Evolutionary conservation across 37 sponge, comb jelly and placozoan genomes (phyloP), one percentile per base, ranked within the genome.

Genomic region (Beroe forskalii): DNA sequence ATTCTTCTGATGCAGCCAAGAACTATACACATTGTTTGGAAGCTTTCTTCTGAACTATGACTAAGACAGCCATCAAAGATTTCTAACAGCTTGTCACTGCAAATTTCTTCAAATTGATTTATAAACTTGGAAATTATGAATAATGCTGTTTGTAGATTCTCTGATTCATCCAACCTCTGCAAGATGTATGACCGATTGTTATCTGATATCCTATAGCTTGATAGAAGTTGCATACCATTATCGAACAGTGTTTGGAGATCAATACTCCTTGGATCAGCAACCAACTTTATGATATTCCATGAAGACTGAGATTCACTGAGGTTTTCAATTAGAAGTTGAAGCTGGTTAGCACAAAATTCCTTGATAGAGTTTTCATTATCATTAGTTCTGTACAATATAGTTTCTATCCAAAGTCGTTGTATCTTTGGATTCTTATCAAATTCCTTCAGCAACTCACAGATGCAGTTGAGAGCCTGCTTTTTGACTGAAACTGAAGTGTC

Each of bases 401-500:
- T 69, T 36, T 69, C 72, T 3, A 69, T 33, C 72, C 72, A 69
- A 17, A 69, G 38, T 69, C 72, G 28, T 32, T 36, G 72, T 32
- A 69, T 32, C 4, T 32, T 32, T 32, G 72, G 39, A 17, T 69
- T 32, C 27, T 27, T 14, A 12, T 69, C 72, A 33, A 20, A 36
- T 33, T 31, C 72, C 6, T 27, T 14, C 3, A 69, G 19, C 39
- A 69, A 69, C 72, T 69, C 37, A 9, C 72, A 27, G 1, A 69
- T n/a, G 48, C 86, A n/a, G 14, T 28, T 41, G 1, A 80, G 55
- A 44, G 48, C 86, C 48, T 80, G 86, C 42, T 80, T 80, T 80
- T 37, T 41, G 27, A 80, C 86, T n/a, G 86, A 80, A 33, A 80
- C 86, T 80, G 86, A 43, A n/a, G 44, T 44, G 31, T 80, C 86